phyloP scores from a whole-genome alignment of 2,113 vertebrate species.

The Callithrix jacchus region DNA sequence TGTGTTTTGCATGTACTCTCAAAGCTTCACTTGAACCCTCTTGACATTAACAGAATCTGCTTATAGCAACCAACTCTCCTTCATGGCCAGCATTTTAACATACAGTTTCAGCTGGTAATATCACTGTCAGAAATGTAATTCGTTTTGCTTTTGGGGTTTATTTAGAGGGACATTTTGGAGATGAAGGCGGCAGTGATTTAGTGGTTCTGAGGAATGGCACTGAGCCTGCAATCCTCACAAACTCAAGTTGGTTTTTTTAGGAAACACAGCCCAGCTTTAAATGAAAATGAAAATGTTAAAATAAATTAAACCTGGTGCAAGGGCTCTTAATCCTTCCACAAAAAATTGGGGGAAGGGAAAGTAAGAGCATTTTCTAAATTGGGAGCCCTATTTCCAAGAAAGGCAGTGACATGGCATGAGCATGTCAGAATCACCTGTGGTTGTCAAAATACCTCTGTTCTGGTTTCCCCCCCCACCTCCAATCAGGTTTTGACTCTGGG shows the following conservation, averaged over 20 bases:
- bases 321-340: neutral
- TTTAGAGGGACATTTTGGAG: conserved; percentile 41
- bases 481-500: neutral
- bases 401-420: neutral
- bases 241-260: conserved; percentile 26
- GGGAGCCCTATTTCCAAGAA: neutral
- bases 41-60: neutral
- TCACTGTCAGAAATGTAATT: neutral
- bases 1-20: neutral
- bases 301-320: neutral
- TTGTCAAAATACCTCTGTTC: neutral
- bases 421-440: neutral
- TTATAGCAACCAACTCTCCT: neutral
- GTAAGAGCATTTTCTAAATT: neutral
- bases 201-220: neutral
- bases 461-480: fast-evolving
- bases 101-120: neutral
- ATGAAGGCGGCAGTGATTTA: neutral
- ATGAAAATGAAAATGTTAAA: conserved; percentile 41
- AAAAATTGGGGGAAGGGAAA: neutral
- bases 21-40: neutral
- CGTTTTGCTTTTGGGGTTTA: neutral
- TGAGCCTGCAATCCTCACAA: neutral
- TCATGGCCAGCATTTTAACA: neutral
- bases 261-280: neutral